Evolutionary conservation across 1,140 invertebrate species (phyloP), one percentile per base, ranked within the genome.

Genomic region (Anthonomus grandis): DNA sequence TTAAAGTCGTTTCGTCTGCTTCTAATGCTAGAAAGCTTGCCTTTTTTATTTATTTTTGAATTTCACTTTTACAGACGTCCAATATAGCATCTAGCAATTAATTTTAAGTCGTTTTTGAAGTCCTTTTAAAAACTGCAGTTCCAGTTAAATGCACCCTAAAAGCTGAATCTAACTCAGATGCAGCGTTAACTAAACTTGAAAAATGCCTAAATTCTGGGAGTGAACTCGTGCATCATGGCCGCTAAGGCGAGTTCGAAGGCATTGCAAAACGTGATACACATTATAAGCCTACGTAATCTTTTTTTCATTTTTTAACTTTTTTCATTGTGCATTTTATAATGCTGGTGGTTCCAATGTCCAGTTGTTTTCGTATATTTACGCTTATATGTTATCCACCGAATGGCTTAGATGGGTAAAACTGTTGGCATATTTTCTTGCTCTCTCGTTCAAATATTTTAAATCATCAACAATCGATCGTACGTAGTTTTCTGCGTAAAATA

Each of bases 11-110:
- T 60, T 71, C 69, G 54, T 69, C 68, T 48, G 52, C 59, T 36
- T 66, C 62, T 50, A 72, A 46, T 37, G 68, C 62, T 36, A 72
- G 37, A 48, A 67, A 71, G 48, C 64, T 48, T 58, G 59, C 17
- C 17, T 19, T 22, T 22, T 36, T 34, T 36, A 57, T 60, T 45
- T 56, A 52, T 53, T 49, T 64, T 38, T 54, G 37, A 18, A 71
- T 64, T 50, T 68, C 36, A 46, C 57, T 38, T 22, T 63, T 51
- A 63, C 60, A 68, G 13, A 69, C 64, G n/a, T 31, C 47, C 25
- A 67, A 50, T 60, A 76, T 74, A 67, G 74, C 67, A 74, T 74
- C 67, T 75, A 72, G 58, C 64, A 64, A 67, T 67, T 57, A 70
- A 65, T 69, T 69, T 53, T 65, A 64, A 57, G 69, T 68, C 4